Percentiles rank a stretch among this genome's conserved stretches.
These are phyloP conservation scores for Paramormyrops hopkinsi DNA, from an alignment of 2,797 vertebrate species.

Conservation along the genomic window DNA sequence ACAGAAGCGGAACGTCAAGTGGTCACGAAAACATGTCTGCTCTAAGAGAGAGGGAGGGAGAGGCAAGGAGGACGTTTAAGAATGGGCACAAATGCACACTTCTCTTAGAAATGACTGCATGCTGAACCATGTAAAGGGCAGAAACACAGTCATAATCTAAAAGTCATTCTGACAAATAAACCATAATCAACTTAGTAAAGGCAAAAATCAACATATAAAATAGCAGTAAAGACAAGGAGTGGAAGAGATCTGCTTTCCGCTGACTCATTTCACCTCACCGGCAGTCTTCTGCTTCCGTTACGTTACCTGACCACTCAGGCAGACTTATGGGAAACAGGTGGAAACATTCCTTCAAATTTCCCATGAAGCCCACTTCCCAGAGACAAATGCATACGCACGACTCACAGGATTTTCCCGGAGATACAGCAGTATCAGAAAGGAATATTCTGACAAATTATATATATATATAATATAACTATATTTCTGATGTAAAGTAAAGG, in stretches of 20 bases:
- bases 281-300: not conserved
- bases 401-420: not conserved
- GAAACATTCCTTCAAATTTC: not conserved
- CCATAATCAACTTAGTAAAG: not conserved
- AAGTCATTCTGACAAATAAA: not conserved
- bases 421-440: too few relatives aligned
- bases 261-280: not conserved
- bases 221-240: not conserved
- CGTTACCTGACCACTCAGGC: not conserved
- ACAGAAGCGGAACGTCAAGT: slow-evolving; percentile 73
- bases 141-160: not conserved
- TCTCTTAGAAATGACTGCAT: not conserved
- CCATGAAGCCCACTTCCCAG: not conserved
- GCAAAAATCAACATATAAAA: not conserved
- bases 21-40: slow-evolving; percentile 67
- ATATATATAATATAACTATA: not conserved
- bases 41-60: slow-evolving; percentile 44
- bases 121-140: not conserved
- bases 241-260: not conserved
- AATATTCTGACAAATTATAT: not conserved
- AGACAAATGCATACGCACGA: not conserved
- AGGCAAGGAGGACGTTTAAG: not conserved
- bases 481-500: not conserved
- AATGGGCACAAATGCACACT: not conserved
- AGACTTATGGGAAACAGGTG: not conserved